Evolutionary conservation across 2,888 invertebrate species (phyloP).

Genomic region (Cheilosia vernalis): DNA sequence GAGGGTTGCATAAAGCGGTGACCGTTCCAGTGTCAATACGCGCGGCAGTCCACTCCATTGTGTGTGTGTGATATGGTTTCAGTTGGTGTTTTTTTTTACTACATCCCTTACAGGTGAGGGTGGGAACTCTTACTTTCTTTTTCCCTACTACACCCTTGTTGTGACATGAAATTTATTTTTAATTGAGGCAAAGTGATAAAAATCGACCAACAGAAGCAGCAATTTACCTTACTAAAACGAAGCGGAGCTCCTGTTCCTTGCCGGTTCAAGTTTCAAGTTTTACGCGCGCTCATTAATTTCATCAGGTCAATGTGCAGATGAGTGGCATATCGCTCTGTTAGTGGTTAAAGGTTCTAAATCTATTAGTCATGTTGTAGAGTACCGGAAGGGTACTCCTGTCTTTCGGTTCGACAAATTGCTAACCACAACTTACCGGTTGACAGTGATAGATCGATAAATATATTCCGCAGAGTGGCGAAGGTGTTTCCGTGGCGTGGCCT

Average conservation of each 20-base stretch:
- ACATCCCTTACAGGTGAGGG: constrained; percentile 27
- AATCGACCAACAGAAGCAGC: constrained; percentile 22
- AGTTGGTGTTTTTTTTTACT: neutral
- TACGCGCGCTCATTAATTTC: constrained; percentile 4
- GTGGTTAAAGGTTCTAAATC: constrained; percentile 18
- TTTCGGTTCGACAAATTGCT: constrained; percentile 54
- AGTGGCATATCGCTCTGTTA: neutral
- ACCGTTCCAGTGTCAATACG: neutral
- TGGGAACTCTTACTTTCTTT: neutral
- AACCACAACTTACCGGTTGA: constrained; percentile 33
- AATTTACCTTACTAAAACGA: neutral
- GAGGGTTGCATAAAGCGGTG: neutral
- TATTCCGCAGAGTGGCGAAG: constrained; percentile 3
- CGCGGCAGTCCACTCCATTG: constrained; percentile 4
- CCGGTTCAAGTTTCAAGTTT: constrained; percentile 13
- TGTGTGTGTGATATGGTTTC: constrained; percentile 35
- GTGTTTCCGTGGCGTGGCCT: constrained; percentile 50
- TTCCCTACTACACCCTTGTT: constrained; percentile 6
- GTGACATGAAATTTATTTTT: constrained; percentile 50
- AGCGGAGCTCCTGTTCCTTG: neutral
- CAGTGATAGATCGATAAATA: constrained; percentile 63
- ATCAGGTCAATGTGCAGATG: constrained; percentile 29
- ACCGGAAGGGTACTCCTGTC: constrained; percentile 2
- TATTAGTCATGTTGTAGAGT: neutral
- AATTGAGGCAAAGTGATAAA: constrained; percentile 61